Evolutionary conservation across 2,113 vertebrate species (phyloP), one percentile per base, ranked within the genome.

Genomic region (Pyxicephalus adspersus): DNA sequence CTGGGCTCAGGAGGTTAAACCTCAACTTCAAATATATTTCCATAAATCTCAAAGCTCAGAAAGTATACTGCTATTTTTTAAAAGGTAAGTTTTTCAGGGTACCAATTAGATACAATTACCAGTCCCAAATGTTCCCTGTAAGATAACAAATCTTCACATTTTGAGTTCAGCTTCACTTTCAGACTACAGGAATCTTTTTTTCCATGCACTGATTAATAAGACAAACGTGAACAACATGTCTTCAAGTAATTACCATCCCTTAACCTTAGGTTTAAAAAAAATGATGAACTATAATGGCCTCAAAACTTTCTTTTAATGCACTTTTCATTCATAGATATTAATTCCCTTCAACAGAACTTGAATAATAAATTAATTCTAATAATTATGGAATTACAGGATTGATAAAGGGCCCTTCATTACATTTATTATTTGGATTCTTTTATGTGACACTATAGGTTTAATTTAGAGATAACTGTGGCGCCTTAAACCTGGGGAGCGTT

Each of bases 321-420:
- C n/a, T n/a, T n/a, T n/a, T 15, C 15, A 23, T 16, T 6, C 13
- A 68, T 23, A 51, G 25, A 13, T 52, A 45, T 18, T 28, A 51
- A 71, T 71, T 26, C 8, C 25, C 54, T 31, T 5, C 19, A 17
- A 55, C 3, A 55, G 25, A 55, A 31, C 55, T 7, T 29, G 52
- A 72, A 55, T 55, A 72, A 28, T 20, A 71, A 52, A 71, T 72
- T 31, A 55, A 72, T 72, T 72, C 15, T 20, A 55, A 54, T 72
- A 28, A 52, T 55, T 72, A 16, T 20, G n/a, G 6, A 25, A 31
- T 57, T 55, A 20, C 51, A 72, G n/a, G n/a, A 23, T 31, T 29
- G 50, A 71, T 71, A 17, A 25, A 71, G 68, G 68, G 2, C 51
- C 20, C 68, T 71, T 72, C 45, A 72, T 72, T 72, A 72, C 8